These are phyloP conservation scores for Abramis brama DNA, from an alignment of 2,113 vertebrate species.

Conservation along the genomic window DNA sequence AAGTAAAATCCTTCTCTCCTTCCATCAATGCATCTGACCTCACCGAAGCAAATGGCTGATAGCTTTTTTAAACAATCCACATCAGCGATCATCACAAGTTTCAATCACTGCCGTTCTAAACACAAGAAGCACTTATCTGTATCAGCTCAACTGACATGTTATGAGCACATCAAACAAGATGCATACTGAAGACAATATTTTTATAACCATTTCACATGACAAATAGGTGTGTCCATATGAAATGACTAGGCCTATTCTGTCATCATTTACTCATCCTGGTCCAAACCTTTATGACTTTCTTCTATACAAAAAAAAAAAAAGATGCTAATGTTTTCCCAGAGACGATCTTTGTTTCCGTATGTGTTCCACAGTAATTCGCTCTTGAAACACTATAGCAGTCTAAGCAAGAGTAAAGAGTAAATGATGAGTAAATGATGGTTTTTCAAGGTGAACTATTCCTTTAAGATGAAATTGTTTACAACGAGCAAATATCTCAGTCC, in stretches of 20 bases:
- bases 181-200: background rate
- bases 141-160: background rate
- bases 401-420: background rate
- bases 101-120: background rate
- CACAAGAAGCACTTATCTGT: background rate
- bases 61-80: background rate
- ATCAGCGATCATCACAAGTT: background rate
- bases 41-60: slow-evolving; percentile 4
- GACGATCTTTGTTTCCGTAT: background rate
- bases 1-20: background rate
- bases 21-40: slow-evolving; percentile 11
- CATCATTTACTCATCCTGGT: background rate
- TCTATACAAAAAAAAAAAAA: background rate
- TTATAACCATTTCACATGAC: background rate
- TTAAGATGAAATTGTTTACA: background rate
- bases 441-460: background rate
- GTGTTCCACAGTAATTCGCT: background rate
- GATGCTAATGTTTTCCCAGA: background rate
- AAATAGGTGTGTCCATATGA: background rate
- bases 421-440: background rate
- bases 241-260: background rate
- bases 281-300: background rate
- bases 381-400: background rate
- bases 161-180: background rate
- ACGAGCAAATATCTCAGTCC: background rate